Percentiles rank a stretch among this genome's conserved stretches.
Conservation (phyloP, 2,888 invertebrate species). For the Drosophila pegasa region DNA sequence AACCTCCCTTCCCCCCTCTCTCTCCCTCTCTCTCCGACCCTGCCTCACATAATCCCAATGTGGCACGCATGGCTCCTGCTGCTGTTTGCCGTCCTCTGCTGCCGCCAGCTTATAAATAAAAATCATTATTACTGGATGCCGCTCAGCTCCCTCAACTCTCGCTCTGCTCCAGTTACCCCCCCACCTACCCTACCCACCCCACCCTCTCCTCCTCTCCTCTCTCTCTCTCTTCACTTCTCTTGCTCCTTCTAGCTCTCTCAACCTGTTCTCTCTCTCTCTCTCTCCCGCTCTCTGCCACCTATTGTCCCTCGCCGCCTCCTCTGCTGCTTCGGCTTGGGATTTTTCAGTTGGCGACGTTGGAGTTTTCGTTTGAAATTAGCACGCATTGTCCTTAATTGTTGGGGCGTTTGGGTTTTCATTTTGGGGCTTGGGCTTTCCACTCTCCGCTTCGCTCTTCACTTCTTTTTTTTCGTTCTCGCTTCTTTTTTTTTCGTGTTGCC, state of each 20-base stretch:
- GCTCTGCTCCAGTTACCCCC: not conserved
- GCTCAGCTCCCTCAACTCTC: conserved; percentile 6
- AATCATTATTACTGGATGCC: conserved; percentile 62
- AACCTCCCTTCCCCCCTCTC: not conserved
- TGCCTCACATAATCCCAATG: conserved; percentile 36
- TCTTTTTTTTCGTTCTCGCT: not conserved
- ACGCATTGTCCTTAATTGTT: conserved; percentile 78
- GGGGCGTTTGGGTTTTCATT: conserved; percentile 59
- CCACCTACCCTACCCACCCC: no score
- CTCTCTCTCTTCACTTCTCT: not conserved
- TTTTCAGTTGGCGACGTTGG: conserved; percentile 35
- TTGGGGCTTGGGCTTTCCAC: conserved; percentile 18
- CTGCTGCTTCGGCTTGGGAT: not conserved
- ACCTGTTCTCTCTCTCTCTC: not conserved
- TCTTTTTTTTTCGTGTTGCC: not conserved
- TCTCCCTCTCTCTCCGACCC: not conserved
- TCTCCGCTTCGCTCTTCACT: not conserved
- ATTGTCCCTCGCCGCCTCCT: not conserved
- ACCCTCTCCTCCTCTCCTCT: not conserved
- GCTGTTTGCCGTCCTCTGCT: conserved; percentile 23
- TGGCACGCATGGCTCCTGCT: conserved; percentile 63
- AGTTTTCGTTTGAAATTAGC: conserved; percentile 70
- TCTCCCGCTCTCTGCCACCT: not conserved
- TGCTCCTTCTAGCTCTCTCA: not conserved
- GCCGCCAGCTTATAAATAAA: conserved; percentile 72